phyloP scores from a whole-genome alignment of 2,797 vertebrate genomes.

The Glyptemys insculpta region DNA sequence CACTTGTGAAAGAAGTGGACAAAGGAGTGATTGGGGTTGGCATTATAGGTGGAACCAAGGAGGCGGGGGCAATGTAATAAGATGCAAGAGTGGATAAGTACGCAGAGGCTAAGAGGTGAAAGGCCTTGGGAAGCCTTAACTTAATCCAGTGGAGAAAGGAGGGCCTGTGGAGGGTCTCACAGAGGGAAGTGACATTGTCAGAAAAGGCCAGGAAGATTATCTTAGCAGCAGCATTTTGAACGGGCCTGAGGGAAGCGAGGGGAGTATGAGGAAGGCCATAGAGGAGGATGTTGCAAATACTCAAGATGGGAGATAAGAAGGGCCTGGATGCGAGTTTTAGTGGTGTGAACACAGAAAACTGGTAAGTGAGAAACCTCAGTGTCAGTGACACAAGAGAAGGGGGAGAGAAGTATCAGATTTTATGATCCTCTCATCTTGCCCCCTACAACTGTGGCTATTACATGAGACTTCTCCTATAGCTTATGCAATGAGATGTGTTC shows the following conservation, averaged over 20 bases:
- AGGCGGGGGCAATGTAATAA: background rate
- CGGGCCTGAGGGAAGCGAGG: background rate
- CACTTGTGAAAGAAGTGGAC: background rate
- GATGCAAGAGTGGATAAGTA: background rate
- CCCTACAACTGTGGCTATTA: background rate
- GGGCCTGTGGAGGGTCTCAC: background rate
- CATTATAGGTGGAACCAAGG: background rate
- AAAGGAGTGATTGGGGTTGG: background rate
- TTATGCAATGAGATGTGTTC: background rate
- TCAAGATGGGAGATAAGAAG: background rate
- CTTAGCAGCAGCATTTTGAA: background rate
- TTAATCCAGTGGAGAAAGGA: background rate
- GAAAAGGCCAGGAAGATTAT: rapidly evolving
- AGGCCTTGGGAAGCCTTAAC: background rate
- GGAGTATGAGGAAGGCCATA: background rate
- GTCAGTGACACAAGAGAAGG: background rate
- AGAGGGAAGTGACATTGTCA: background rate
- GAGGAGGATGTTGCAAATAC: background rate
- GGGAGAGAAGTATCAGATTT: background rate
- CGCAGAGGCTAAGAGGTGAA: background rate
- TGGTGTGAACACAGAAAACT: background rate
- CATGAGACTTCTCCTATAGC: background rate
- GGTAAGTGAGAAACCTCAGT: background rate
- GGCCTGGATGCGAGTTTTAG: background rate
- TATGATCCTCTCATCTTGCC: background rate